Evolutionary conservation across 1,140 invertebrate genomes (phyloP).

Genomic region (Lepidurus packardi): DNA sequence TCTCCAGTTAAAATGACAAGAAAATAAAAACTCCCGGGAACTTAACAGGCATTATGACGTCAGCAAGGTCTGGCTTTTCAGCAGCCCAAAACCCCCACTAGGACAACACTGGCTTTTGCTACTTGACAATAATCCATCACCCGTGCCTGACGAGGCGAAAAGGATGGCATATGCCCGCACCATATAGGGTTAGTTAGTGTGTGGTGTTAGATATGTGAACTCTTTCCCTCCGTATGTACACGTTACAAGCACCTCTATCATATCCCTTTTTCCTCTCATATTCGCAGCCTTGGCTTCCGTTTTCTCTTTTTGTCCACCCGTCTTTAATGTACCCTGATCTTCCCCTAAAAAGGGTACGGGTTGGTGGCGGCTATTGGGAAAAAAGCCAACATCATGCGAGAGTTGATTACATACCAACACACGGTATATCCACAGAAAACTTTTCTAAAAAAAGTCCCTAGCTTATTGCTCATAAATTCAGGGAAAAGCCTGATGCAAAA

Average conservation of each 20-base stretch:
- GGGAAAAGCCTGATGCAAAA: background rate
- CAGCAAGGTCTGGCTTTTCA: background rate
- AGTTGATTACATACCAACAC: constrained; percentile 15
- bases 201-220: background rate
- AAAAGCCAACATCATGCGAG: constrained; percentile 14
- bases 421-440: background rate
- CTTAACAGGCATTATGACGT: too few relatives aligned
- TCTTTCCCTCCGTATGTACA: background rate
- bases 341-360: background rate
- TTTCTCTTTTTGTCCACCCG: too few relatives aligned
- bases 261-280: background rate
- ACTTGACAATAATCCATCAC: background rate
- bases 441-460: background rate
- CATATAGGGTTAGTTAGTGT: background rate
- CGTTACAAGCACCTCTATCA: background rate
- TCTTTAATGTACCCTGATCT: too few relatives aligned
- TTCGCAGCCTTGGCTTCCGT: background rate
- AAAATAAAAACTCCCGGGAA: too few relatives aligned
- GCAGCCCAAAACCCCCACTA: background rate
- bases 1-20: too few relatives aligned
- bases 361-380: background rate
- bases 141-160: background rate
- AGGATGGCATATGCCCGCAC: background rate
- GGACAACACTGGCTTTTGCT: too few relatives aligned
- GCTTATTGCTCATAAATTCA: background rate